phyloP scores from a whole-genome alignment of 2,888 invertebrate species.

The Conistra vaccinii region DNA sequence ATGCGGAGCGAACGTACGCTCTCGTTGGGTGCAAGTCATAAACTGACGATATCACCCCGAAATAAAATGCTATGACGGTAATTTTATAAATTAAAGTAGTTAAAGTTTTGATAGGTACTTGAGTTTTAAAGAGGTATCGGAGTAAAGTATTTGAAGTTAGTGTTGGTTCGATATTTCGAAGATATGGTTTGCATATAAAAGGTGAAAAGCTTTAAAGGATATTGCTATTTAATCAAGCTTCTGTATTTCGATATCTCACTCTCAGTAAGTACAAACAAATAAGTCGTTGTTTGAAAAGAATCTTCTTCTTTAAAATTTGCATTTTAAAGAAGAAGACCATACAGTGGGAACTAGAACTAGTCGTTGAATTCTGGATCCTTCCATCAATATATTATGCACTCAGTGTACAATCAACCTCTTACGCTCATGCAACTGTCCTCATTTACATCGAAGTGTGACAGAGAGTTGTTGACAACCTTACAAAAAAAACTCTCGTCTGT shows the following conservation, averaged over 20 bases:
- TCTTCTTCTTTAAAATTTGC: no score
- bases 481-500: constrained; percentile 53
- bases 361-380: not conserved
- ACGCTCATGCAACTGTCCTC: constrained; percentile 10
- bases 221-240: not conserved
- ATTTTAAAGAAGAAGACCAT: not conserved
- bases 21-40: constrained; percentile 43
- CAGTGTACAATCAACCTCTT: constrained; percentile 1
- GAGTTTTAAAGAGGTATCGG: constrained; percentile 13
- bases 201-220: not conserved
- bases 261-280: not conserved
- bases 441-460: constrained; percentile 31
- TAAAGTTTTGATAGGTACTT: constrained; percentile 27
- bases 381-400: not conserved
- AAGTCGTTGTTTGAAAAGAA: not conserved
- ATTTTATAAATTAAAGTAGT: constrained; percentile 49
- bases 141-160: constrained; percentile 3
- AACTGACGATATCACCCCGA: constrained; percentile 35
- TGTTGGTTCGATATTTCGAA: constrained; percentile 6
- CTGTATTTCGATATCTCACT: not conserved
- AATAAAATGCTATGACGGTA: constrained; percentile 46
- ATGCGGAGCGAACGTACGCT: constrained; percentile 14
- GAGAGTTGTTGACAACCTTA: constrained; percentile 54
- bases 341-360: not conserved
- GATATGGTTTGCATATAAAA: constrained; percentile 4